A percentile compares a stretch with the other conserved stretches of the same genome.
These are phyloP conservation scores for Melanogrammus aeglefinus DNA, from an alignment of 2,797 vertebrate genomes.

Conservation along the genomic window DNA sequence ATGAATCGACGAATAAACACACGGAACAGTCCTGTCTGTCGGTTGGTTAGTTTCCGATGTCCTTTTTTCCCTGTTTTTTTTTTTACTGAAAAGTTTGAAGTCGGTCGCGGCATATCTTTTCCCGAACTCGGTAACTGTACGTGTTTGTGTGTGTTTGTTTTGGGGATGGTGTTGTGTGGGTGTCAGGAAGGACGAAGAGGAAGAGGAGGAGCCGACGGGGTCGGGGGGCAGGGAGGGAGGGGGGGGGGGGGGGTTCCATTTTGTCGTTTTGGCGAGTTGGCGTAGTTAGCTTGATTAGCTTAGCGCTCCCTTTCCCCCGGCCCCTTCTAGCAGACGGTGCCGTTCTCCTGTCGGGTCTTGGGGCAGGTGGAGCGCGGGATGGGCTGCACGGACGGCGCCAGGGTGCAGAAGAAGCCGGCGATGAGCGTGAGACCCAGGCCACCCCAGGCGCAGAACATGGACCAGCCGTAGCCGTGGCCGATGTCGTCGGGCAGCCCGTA, in stretches of 20 bases:
- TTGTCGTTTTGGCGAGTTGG: neutral
- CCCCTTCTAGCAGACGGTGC: slow-evolving; percentile 89
- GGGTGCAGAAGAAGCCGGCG: slow-evolving; percentile 98
- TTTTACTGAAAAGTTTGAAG: slow-evolving; percentile 31
- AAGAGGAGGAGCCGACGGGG: neutral
- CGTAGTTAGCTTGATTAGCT: neutral
- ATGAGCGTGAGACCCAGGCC: slow-evolving; percentile 97
- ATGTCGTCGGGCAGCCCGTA: slow-evolving; percentile 96
- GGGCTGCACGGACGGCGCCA: slow-evolving; percentile 96
- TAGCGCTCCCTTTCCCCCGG: neutral
- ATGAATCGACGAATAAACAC: slow-evolving; percentile 41
- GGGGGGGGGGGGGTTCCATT: neutral
- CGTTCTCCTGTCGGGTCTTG: slow-evolving; percentile 97
- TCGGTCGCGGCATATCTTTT: slow-evolving; percentile 23
- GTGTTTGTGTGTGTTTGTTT: no score
- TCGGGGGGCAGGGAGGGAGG: neutral
- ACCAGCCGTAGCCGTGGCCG: slow-evolving; percentile 98
- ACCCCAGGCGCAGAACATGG: slow-evolving; percentile 99
- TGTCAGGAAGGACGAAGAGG: neutral
- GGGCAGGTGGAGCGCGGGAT: slow-evolving; percentile 94
- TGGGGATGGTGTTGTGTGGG: neutral
- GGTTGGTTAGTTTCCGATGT: slow-evolving; percentile 1
- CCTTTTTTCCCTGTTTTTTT: slow-evolving; percentile 16
- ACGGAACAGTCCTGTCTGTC: slow-evolving; percentile 35
- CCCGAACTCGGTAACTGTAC: neutral